Evolutionary conservation across 2,888 invertebrate species (phyloP).

Genomic region (Calliscelio sp.): DNA sequence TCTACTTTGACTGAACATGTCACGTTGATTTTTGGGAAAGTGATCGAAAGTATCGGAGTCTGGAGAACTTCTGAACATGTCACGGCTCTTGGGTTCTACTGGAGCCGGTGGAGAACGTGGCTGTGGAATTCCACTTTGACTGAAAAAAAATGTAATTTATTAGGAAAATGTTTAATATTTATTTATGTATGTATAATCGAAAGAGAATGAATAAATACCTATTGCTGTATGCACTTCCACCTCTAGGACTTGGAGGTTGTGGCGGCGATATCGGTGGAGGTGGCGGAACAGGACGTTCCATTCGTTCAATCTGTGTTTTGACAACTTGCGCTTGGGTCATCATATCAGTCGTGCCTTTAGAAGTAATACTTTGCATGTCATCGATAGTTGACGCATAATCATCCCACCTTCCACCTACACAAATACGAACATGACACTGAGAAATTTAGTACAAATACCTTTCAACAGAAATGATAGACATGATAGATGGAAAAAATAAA

Average conservation of each 20-base stretch:
- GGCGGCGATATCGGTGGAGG: constrained; percentile 88
- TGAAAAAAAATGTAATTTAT: constrained; percentile 77
- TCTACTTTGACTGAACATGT: constrained; percentile 84
- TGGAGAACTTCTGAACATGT: constrained; percentile 82
- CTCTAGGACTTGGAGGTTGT: constrained; percentile 85
- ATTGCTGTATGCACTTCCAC: constrained; percentile 86
- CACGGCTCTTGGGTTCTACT: constrained; percentile 87
- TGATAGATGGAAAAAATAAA: constrained; percentile 15
- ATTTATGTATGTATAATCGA: too few species aligned
- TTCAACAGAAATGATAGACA: too few species aligned
- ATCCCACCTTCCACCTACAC: constrained; percentile 84
- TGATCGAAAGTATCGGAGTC: constrained; percentile 84
- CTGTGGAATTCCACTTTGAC: constrained; percentile 87
- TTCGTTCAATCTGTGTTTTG: constrained; percentile 88
- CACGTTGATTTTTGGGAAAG: constrained; percentile 83
- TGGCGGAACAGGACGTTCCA: constrained; percentile 87
- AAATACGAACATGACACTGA: too few species aligned
- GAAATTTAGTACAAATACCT: too few species aligned
- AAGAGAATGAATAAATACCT: constrained; percentile 80
- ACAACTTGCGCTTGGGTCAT: constrained; percentile 85
- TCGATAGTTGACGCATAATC: constrained; percentile 85
- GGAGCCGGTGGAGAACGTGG: constrained; percentile 90
- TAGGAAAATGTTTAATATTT: too few species aligned
- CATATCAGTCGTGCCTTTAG: constrained; percentile 85
- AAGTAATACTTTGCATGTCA: constrained; percentile 84